Conservation (phyloP, 2,797 vertebrate genomes). For the Hephaestus fuliginosus region DNA sequence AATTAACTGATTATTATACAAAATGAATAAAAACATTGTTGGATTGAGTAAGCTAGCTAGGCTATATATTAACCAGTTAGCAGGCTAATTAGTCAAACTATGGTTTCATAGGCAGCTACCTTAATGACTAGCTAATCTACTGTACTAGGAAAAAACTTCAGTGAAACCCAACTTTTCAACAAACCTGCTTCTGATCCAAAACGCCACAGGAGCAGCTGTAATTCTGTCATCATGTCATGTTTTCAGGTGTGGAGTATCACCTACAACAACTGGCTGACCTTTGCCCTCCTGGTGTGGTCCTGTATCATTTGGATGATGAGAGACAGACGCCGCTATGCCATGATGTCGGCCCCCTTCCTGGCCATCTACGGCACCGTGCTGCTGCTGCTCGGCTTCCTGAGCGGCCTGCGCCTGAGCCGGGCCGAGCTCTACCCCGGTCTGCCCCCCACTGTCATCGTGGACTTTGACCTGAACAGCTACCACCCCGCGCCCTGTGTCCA, state of each 20-base stretch:
- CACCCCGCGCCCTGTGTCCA: constrained; percentile 82
- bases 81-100: not conserved
- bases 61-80: not conserved
- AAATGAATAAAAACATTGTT: not conserved
- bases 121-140: not conserved
- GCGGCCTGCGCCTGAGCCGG: constrained; percentile 82
- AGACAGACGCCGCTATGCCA: constrained; percentile 84
- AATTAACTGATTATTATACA: not conserved
- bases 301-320: constrained; percentile 86
- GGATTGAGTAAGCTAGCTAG: not conserved
- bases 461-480: constrained; percentile 85
- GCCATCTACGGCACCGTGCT: constrained; percentile 87
- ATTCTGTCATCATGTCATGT: not conserved
- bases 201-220: not conserved
- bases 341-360: constrained; percentile 90
- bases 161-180: no score
- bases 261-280: constrained; percentile 86
- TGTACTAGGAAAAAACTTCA: no score
- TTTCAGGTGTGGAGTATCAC: constrained; percentile 87
- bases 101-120: not conserved
- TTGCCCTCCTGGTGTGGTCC: constrained; percentile 87
- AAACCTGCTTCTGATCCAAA: not conserved
- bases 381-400: constrained; percentile 83
- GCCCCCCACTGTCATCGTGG: constrained; percentile 79
- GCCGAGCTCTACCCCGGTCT: constrained; percentile 84